Evolutionary conservation across 2,888 invertebrate species (phyloP).

Genomic region (Eupithecia tripunctaria): DNA sequence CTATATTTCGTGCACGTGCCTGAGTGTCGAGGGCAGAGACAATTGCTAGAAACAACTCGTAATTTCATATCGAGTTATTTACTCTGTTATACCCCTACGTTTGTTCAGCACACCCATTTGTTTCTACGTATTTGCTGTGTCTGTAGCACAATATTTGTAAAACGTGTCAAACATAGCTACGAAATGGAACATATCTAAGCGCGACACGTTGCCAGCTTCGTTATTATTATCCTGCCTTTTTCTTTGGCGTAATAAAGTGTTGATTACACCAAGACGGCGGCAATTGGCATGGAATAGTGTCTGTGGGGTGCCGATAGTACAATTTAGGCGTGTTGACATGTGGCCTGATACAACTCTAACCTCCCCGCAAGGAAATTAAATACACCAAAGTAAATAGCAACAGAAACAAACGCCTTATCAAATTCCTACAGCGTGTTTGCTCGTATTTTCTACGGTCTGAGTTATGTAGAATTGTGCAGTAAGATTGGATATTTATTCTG

Average conservation of each 20-base stretch:
- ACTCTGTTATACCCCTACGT: slow-evolving; percentile 70
- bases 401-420: slow-evolving; percentile 34
- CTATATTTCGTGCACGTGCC: slow-evolving; percentile 73
- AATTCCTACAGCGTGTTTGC: slow-evolving; percentile 33
- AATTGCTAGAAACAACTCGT: slow-evolving; percentile 71
- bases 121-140: slow-evolving; percentile 73
- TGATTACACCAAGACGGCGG: slow-evolving; percentile 72
- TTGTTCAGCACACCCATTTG: slow-evolving; percentile 70
- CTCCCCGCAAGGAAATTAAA: slow-evolving; percentile 33
- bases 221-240: slow-evolving; percentile 77
- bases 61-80: slow-evolving; percentile 75
- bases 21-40: slow-evolving; percentile 61
- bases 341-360: slow-evolving; percentile 44
- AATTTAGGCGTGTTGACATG: slow-evolving; percentile 54
- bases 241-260: slow-evolving; percentile 78
- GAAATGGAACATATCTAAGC: slow-evolving; percentile 78
- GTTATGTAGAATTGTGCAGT: slow-evolving; percentile 36
- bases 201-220: slow-evolving; percentile 72
- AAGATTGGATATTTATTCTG: slow-evolving; percentile 39
- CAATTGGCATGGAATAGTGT: slow-evolving; percentile 65
- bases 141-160: slow-evolving; percentile 81
- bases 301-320: slow-evolving; percentile 73
- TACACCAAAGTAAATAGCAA: slow-evolving; percentile 30
- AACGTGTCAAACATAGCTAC: slow-evolving; percentile 79
- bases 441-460: slow-evolving; percentile 26